Base-by-base conservation (phyloP, 2,113 vertebrate species). In the Scomber japonicus region DNA sequence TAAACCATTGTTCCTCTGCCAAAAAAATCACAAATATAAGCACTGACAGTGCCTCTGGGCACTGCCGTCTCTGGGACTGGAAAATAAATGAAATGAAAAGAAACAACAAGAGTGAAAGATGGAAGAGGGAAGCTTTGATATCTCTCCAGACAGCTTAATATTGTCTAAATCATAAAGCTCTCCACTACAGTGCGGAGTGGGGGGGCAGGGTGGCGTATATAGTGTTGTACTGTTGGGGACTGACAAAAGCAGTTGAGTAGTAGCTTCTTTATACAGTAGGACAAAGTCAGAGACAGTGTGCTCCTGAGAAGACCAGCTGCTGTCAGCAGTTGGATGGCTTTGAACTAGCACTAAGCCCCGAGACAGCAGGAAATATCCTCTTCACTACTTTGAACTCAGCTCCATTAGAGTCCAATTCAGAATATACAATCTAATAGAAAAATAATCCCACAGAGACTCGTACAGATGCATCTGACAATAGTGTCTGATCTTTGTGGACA, bases 1-100 rank as follows among this genome's bases (percentile, higher is more conserved):
- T 88, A 77, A 90, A 82, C 80, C 75, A 92, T 90, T 94, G 92
- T 93, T 94, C 75, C 49, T 46, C 68, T 89, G 91, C 90, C 93
- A 93, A 92, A 48, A 81, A 89, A 91, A 88, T 85, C 87, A 81
- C 82, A 90, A 92, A 88, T 84, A 87, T 88, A 88, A 82, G 78
- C 83, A 71, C 69, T 68, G 75, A 85, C 84, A 82, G 67, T 54
- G 89, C 91, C 81, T 85, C 81, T n/a, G 79, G 87, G 86, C 83
- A 90, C 64, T 62, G 75, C 60, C 4, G 84, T 85, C 87, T 86
- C 54, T 71, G 82, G 79, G 80, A 85, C 64, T 46, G 79, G 44
- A 86, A 87, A 84, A 79, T 75, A 82, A 78, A 85, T 60, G 69
- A 85, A 83, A 19, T 78, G 31, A 70, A 71, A 69, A 87, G 81